These are phyloP conservation scores for Vombatus ursinus DNA, from an alignment of 2,113 vertebrate species.

Conservation along the genomic window DNA sequence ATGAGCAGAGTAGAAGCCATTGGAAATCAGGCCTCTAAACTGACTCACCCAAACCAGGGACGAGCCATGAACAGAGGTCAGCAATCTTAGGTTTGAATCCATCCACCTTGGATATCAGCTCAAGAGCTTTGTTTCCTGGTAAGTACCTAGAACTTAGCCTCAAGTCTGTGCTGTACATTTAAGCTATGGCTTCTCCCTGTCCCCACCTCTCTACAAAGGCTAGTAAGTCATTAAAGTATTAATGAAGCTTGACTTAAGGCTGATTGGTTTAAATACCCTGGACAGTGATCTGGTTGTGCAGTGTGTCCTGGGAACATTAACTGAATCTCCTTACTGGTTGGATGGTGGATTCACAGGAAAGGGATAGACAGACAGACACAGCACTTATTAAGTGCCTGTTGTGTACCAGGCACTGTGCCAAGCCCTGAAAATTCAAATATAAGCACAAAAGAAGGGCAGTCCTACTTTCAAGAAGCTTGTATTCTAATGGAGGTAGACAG, in stretches of 20 bases:
- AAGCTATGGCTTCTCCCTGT: not conserved
- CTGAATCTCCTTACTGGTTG: not conserved
- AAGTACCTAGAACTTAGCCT: slow-evolving; percentile 5
- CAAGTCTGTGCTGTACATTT: not conserved
- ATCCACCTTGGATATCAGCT: not conserved
- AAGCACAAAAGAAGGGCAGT: not conserved
- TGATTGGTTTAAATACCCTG: slow-evolving; percentile 10
- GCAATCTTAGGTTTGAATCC: not conserved
- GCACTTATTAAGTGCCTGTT: not conserved
- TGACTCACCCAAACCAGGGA: not conserved
- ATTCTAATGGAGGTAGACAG: not conserved
- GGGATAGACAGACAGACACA: not conserved
- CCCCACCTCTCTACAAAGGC: not conserved
- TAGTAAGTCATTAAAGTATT: not conserved
- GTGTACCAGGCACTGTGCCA: not conserved
- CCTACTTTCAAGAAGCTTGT: not conserved
- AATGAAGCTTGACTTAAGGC: not conserved
- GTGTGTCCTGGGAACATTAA: not conserved
- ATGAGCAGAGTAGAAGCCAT: not conserved
- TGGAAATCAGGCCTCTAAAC: not conserved
- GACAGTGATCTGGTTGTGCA: not conserved
- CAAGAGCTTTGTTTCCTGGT: slow-evolving; percentile 22
- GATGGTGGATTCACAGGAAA: not conserved
- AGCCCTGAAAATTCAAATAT: not conserved
- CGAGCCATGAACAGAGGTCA: not conserved